Evolutionary conservation across 2,797 vertebrate genomes (phyloP), one percentile per base, ranked within the genome.

Genomic region (Urocyon cinereoargenteus): DNA sequence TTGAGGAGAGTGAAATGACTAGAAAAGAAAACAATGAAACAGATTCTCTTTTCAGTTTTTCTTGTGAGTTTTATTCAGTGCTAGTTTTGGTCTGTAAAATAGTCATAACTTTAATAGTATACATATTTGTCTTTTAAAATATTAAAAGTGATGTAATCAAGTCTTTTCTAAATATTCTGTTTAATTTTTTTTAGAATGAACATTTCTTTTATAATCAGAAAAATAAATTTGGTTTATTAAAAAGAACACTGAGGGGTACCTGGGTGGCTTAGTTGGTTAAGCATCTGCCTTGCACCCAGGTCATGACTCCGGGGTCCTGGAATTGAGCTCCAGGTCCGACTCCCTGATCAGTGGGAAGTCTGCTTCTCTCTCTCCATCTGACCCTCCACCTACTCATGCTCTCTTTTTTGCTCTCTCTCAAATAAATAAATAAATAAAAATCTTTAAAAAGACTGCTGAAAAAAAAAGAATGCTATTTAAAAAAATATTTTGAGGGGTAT

Each of bases 111-210:
- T n/a, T 85, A 95, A 57, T 82, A 92, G 7, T 85, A 66, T n/a
- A 87, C 94, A 28, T 31, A 24, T 1, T 77, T 91, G 21, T 87
- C 18, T 97, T 93, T 82, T 8, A 94, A 86, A 90, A 93, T 95
- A 83, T 24, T 89, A 89, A 86, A 77, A 92, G 6, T 81, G 45
- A 82, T 86, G 5, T 51, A 12, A 75, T 62, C 84, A 93, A 13
- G 24, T 55, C 53, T 87, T 53, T 62, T 92, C 78, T 72, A 34
- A 68, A 36, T 92, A n/a, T n/a, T 40, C 19, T 62, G 4, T 83
- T 87, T 26, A 70, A 6, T 19, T 49, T 18, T 61, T 81, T 94
- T 91, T 83, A 92, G 19, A 57, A 14, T 64, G 14, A 36, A 3
- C 11, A 12, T 36, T 77, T 86, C 28, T 79, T 87, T 87, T 84